phyloP scores from a whole-genome alignment of 2,888 invertebrate species.

The Eudemis profundana region DNA sequence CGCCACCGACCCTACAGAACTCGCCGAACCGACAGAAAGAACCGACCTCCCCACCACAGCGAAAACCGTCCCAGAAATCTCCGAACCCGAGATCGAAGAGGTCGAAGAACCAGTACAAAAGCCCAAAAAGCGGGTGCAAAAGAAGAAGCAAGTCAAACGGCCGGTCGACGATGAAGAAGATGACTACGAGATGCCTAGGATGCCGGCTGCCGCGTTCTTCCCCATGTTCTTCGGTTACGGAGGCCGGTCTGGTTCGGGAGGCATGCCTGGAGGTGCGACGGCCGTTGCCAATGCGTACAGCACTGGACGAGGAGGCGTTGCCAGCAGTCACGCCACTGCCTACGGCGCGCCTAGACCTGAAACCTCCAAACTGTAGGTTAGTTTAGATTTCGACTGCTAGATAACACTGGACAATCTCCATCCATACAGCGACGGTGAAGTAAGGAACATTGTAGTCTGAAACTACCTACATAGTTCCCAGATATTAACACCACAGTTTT shows the following conservation, averaged over 20 bases:
- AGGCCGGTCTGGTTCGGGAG: conserved; percentile 69
- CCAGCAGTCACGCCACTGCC: conserved; percentile 89
- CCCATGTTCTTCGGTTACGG: conserved; percentile 87
- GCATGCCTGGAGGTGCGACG: conserved; percentile 86
- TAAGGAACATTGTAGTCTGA: no score
- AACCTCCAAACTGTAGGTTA: conserved; percentile 56
- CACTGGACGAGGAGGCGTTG: conserved; percentile 89
- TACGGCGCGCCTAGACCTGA: conserved; percentile 86
- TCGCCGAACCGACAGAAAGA: conserved; percentile 57
- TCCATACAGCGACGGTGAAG: no score
- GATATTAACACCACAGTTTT: no score
- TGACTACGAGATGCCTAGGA: conserved; percentile 76
- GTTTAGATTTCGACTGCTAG: conserved; percentile 50
- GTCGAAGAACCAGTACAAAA: conserved; percentile 65
- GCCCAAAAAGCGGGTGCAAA: conserved; percentile 68
- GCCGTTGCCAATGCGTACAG: conserved; percentile 91
- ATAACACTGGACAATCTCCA: conserved; percentile 14
- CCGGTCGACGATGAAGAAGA: conserved; percentile 80
- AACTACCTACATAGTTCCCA: no score
- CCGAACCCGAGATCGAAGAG: conserved; percentile 72
- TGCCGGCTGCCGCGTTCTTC: conserved; percentile 86
- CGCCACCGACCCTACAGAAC: conserved; percentile 48
- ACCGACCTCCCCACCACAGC: conserved; percentile 68
- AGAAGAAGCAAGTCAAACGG: conserved; percentile 72
- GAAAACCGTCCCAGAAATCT: conserved; percentile 66